These are phyloP conservation scores for Nymphalis polychloros DNA, from an alignment of 2,888 invertebrate genomes.

Conservation along the genomic window DNA sequence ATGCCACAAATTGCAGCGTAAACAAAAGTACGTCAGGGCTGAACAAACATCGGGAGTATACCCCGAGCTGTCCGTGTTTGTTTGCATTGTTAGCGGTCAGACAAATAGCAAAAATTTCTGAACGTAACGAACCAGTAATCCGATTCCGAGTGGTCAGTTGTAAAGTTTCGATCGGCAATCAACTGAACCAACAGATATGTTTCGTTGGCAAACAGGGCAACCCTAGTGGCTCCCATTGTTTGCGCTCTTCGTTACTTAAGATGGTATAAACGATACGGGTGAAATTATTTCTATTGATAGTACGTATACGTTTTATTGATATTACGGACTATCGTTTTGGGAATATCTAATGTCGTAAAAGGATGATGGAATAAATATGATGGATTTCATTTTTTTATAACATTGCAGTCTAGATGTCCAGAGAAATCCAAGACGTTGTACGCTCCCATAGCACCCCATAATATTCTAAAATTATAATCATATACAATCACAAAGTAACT, in stretches of 20 bases:
- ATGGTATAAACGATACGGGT: constrained; percentile 30
- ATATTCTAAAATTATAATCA: no score
- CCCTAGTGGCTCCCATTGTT: constrained; percentile 44
- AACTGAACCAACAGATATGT: constrained; percentile 73
- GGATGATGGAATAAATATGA: background rate
- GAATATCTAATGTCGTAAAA: background rate
- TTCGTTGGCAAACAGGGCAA: constrained; percentile 68
- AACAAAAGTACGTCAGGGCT: constrained; percentile 50
- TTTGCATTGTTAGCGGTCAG: constrained; percentile 69
- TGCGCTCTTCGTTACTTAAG: constrained; percentile 45
- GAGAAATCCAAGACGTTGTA: no score
- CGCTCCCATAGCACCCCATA: no score
- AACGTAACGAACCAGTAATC: constrained; percentile 74
- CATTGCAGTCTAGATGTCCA: no score
- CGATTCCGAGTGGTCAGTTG: constrained; percentile 74
- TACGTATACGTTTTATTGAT: constrained; percentile 6
- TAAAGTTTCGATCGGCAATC: constrained; percentile 76
- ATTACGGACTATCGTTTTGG: background rate
- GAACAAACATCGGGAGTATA: constrained; percentile 49
- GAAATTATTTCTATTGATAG: constrained; percentile 19
- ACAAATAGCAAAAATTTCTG: constrained; percentile 69
- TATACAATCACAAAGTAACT: no score
- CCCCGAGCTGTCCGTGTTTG: constrained; percentile 53
- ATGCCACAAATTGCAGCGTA: constrained; percentile 40
- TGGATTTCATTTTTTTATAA: no score